Conservation (phyloP, 1,140 invertebrate species). For the Drosophila arawakana region DNA sequence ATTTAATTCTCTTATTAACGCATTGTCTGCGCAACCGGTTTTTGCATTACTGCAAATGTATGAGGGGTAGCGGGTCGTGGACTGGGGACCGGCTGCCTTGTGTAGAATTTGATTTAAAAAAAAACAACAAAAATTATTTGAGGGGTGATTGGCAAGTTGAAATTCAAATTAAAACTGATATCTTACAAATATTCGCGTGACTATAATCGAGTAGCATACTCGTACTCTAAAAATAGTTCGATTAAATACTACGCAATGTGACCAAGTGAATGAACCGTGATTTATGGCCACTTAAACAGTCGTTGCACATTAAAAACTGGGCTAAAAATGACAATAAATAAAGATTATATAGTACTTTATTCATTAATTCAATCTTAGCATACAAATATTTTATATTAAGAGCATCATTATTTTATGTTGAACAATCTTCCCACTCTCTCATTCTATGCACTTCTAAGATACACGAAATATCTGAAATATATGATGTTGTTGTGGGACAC, state of each 20-base stretch:
- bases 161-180: conserved; percentile 7
- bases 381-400: not conserved
- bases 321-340: conserved; percentile 5
- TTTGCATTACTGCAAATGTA: conserved; percentile 9
- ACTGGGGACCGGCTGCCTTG: conserved; percentile 27
- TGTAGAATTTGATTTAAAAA: conserved; percentile 30
- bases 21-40: conserved; percentile 66
- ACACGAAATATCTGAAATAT: conserved; percentile 9
- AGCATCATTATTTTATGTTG: no score
- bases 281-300: not conserved
- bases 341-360: not conserved
- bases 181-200: not conserved
- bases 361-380: not conserved
- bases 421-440: not conserved
- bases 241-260: not conserved
- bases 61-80: not conserved
- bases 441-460: not conserved
- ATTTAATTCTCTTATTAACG: conserved; percentile 55
- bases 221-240: not conserved
- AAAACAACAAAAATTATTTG: conserved; percentile 20
- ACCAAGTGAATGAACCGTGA: conserved; percentile 16
- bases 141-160: conserved; percentile 25
- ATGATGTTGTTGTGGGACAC: conserved; percentile 13
- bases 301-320: conserved; percentile 1
- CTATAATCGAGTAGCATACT: not conserved